Percentiles rank a stretch among this genome's conserved stretches.
Evolutionary conservation across 2,888 invertebrate species (phyloP).

Genomic region (Axea sp.): DNA sequence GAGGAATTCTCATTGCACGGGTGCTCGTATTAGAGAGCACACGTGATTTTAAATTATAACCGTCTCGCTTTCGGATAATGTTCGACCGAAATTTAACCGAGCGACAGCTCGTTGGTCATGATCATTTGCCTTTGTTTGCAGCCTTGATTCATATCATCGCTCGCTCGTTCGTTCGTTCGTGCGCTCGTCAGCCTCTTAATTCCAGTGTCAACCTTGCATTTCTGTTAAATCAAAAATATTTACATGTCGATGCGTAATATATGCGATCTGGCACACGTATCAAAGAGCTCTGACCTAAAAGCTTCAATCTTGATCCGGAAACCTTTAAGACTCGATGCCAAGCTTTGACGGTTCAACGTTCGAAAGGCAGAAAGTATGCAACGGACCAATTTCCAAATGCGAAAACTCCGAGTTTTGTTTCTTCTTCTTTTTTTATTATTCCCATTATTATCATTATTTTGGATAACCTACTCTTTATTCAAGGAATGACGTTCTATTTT

Average conservation of each 20-base stretch:
- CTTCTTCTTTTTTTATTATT: too few relatives aligned
- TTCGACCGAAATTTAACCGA: slow-evolving; percentile 44
- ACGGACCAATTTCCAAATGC: slow-evolving; percentile 51
- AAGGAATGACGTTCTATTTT: slow-evolving; percentile 12
- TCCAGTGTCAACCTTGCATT: slow-evolving; percentile 2
- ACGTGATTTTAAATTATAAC: slow-evolving; percentile 61
- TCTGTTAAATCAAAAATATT: slow-evolving; percentile 39
- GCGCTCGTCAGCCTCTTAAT: too few relatives aligned
- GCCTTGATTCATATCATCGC: too few relatives aligned
- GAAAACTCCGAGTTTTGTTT: slow-evolving; percentile 28
- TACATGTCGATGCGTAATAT: slow-evolving; percentile 48
- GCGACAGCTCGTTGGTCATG: not conserved
- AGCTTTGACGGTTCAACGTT: slow-evolving; percentile 40
- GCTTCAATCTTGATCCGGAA: slow-evolving; percentile 51
- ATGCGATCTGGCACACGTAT: slow-evolving; percentile 54
- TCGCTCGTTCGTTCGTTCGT: too few relatives aligned
- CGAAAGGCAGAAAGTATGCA: slow-evolving; percentile 14
- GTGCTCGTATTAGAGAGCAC: slow-evolving; percentile 51
- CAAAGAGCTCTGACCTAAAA: slow-evolving; percentile 56
- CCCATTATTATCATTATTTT: too few relatives aligned
- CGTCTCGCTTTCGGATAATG: slow-evolving; percentile 37
- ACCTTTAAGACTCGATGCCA: slow-evolving; percentile 56
- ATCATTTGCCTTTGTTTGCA: slow-evolving; percentile 8
- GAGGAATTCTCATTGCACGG: slow-evolving; percentile 52
- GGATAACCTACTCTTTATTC: slow-evolving; percentile 12